phyloP scores from a whole-genome alignment of 2,888 invertebrate species.

The Scaptomyza polygonia region DNA sequence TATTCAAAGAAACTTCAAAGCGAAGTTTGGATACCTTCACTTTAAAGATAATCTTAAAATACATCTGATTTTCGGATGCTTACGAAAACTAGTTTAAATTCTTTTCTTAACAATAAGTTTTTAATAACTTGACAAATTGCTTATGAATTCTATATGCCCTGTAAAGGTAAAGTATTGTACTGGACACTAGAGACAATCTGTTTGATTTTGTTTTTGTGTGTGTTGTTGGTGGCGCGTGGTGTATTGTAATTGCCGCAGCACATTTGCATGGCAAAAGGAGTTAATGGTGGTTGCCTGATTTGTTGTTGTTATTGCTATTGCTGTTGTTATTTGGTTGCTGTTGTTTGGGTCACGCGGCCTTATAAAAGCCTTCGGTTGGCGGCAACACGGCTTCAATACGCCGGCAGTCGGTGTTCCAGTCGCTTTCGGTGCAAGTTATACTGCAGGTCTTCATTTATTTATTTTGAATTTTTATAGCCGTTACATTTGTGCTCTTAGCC shows the following conservation, averaged over 20 bases:
- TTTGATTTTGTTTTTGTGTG: slow-evolving; percentile 18
- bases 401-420: slow-evolving; percentile 75
- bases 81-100: neutral
- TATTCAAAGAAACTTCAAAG: neutral
- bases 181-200: slow-evolving; percentile 38
- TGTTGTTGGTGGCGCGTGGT: slow-evolving; percentile 26
- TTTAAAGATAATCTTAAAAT: neutral
- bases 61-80: neutral
- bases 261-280: slow-evolving; percentile 80
- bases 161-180: slow-evolving; percentile 29
- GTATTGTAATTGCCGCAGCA: slow-evolving; percentile 66
- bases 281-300: slow-evolving; percentile 78
- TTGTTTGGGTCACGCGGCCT: slow-evolving; percentile 44
- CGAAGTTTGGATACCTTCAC: slow-evolving; percentile 32
- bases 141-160: slow-evolving; percentile 3
- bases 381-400: slow-evolving; percentile 74
- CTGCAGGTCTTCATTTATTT: slow-evolving; percentile 32
- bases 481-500: slow-evolving; percentile 9
- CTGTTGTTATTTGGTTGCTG: slow-evolving; percentile 67
- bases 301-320: slow-evolving; percentile 47
- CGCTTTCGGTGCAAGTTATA: slow-evolving; percentile 51
- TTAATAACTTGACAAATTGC: slow-evolving; percentile 14
- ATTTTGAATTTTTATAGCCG: slow-evolving; percentile 3
- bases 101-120: neutral
- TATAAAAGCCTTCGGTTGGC: slow-evolving; percentile 78